Conservation (phyloP, 2,113 vertebrate species). For the cat (Felis catus) region DNA sequence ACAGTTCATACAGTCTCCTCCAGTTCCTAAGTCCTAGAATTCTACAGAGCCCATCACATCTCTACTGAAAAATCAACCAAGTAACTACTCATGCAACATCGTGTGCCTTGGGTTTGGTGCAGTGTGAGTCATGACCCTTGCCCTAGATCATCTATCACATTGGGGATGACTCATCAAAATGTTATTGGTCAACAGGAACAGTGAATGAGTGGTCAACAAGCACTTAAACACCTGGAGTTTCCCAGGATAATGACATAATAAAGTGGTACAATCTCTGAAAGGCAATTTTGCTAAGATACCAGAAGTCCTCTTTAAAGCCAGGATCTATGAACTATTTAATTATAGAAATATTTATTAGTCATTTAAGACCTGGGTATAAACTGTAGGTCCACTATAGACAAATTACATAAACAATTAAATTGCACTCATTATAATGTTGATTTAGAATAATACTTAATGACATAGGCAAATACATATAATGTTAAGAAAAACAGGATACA, state of each 20-base stretch:
- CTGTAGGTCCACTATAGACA: background rate
- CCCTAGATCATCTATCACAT: background rate
- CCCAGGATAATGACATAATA: background rate
- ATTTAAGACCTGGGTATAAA: constrained; percentile 28
- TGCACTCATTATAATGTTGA: constrained; percentile 28
- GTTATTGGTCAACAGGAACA: background rate
- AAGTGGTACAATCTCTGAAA: background rate
- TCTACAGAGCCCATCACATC: background rate
- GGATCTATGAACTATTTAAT: background rate
- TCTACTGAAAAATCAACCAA: background rate
- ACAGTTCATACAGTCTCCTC: background rate
- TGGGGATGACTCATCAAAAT: background rate
- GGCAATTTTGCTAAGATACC: background rate
- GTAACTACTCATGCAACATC: background rate
- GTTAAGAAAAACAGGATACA: background rate
- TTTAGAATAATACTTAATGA: constrained; percentile 26
- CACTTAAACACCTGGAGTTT: background rate
- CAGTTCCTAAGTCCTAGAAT: background rate
- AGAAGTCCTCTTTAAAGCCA: constrained; percentile 23
- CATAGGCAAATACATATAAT: background rate
- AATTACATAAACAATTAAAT: constrained; percentile 6
- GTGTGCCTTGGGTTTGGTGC: background rate
- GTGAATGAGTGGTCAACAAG: background rate
- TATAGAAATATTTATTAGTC: background rate
- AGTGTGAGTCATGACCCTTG: background rate